Evolutionary conservation across 2,888 invertebrate species (phyloP), one percentile per base, ranked within the genome.

Genomic region (Bombyx huttoni): DNA sequence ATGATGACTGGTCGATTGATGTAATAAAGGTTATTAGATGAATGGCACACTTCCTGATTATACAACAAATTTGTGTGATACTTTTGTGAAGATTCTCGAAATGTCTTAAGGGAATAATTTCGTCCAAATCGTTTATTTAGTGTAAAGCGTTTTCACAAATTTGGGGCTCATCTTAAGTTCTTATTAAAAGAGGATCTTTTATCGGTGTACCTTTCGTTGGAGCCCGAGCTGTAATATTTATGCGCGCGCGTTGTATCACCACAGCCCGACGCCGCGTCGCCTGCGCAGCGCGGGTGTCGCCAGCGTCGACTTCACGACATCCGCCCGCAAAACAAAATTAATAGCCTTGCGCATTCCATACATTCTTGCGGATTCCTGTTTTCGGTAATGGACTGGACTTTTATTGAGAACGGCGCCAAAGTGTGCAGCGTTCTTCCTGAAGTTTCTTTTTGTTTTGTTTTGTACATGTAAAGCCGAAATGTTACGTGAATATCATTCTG

Each of bases 331-430:
- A 67, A 68, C 69, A 66, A 73, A 78, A 78, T 80, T 81, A 78
- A 85, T 81, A 72, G 75, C 77, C 51, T 63, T 63, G 71, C 64
- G 71, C 76, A 84, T 82, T 78, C 81, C 79, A 53, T 61, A 60
- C 75, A 75, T 81, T 76, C 71, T 73, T 74, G 66, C 67, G 64
- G 61, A 74, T 75, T 76, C 75, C 71, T 67, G 74, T 80, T 79
- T 67, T 70, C 56, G 61, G 67, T 71, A 69, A 69, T 73, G 68
- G 64, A 58, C 56, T 63, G 56, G 63, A 62, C 58, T 61, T 55
- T 67, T 73, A 74, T 75, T 67, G 64, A 73, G 68, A 66, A 62
- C 62, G 70, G 69, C 75, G 70, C 74, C 73, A 60, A 60, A 65
- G 60, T 56, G 51, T 35, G 52, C 52, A 54, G 47, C 54, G 49